These are phyloP conservation scores for Hemistola chrysoprasaria DNA, from an alignment of 2,888 invertebrate genomes.

Conservation along the genomic window DNA sequence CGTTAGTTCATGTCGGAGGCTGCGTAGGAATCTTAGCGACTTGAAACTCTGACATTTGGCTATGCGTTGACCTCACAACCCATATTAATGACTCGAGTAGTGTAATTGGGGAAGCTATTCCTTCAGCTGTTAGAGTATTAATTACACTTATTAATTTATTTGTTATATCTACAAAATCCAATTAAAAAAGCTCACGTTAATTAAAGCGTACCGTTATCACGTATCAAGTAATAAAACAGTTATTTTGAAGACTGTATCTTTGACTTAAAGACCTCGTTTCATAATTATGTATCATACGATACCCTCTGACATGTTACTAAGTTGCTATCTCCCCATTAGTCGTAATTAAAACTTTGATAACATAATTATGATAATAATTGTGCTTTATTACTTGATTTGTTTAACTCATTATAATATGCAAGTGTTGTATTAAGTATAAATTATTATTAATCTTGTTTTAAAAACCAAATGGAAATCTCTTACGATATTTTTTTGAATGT, in stretches of 20 bases:
- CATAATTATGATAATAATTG: slow-evolving; percentile 60
- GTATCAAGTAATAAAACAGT: slow-evolving; percentile 33
- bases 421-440: neutral
- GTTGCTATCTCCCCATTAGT: slow-evolving; percentile 68
- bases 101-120: no score
- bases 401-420: neutral
- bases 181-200: slow-evolving; percentile 14
- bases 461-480: no score
- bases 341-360: slow-evolving; percentile 68
- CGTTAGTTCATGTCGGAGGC: no score
- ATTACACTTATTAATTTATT: no score
- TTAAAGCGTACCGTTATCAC: slow-evolving; percentile 17
- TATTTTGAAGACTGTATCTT: slow-evolving; percentile 34
- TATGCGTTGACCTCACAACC: no score
- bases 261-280: slow-evolving; percentile 27
- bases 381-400: slow-evolving; percentile 32
- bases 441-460: no score
- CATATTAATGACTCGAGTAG: no score
- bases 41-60: no score
- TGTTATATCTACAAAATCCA: neutral
- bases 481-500: no score
- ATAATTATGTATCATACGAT: slow-evolving; percentile 46
- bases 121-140: no score
- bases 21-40: no score
- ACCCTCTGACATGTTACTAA: slow-evolving; percentile 48